These are phyloP conservation scores for Etheostoma perlongum DNA, from an alignment of 2,797 vertebrate genomes.

Conservation along the genomic window DNA sequence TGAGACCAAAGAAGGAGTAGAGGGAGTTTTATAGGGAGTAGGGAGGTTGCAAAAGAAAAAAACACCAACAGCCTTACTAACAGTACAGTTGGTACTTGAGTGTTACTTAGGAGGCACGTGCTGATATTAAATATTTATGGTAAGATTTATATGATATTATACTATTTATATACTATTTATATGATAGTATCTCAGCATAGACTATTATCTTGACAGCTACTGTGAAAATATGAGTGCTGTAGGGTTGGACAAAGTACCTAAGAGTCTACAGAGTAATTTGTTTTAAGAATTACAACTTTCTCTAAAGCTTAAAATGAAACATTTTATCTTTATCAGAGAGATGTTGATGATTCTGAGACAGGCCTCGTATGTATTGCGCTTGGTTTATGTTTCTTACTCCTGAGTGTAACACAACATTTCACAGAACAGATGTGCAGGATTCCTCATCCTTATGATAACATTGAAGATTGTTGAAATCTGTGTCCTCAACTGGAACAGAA, in stretches of 20 bases:
- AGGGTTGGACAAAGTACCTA: not conserved
- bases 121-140: constrained; percentile 23
- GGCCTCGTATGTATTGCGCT: not conserved
- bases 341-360: not conserved
- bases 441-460: not conserved
- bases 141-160: too few species aligned
- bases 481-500: not conserved
- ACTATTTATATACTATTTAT: too few species aligned
- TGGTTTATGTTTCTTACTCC: not conserved
- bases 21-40: constrained; percentile 14
- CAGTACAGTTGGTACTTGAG: not conserved
- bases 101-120: not conserved
- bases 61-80: constrained; percentile 4
- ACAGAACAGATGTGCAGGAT: constrained; percentile 1
- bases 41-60: constrained; percentile 28
- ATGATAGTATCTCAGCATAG: not conserved
- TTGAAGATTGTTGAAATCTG: not conserved
- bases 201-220: constrained; percentile 10
- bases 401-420: not conserved
- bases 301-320: not conserved
- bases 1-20: constrained; percentile 24
- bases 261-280: not conserved
- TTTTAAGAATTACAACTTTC: not conserved
- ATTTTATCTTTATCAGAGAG: not conserved
- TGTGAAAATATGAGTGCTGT: not conserved